Conservation (phyloP, 2,888 invertebrate species). For the Saturnia pavonia region DNA sequence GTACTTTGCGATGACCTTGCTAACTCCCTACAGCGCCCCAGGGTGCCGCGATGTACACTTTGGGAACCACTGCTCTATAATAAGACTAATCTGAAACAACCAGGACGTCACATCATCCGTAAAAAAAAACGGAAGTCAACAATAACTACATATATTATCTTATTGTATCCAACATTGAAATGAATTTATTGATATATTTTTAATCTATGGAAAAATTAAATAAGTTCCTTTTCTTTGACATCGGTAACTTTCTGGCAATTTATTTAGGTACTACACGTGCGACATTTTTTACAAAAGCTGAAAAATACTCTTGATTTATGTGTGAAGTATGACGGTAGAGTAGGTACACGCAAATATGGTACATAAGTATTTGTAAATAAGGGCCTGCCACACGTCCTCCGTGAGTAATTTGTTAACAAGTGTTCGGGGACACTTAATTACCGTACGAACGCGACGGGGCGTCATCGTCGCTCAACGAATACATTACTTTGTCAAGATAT, state of each 20-base stretch:
- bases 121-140: no score
- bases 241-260: neutral
- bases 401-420: slow-evolving; percentile 78
- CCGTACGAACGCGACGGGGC: slow-evolving; percentile 61
- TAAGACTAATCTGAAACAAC: no score
- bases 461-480: slow-evolving; percentile 64
- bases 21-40: no score
- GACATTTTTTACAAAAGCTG: neutral
- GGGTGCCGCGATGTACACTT: no score
- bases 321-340: neutral
- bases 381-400: slow-evolving; percentile 58
- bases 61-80: no score
- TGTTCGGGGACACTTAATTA: slow-evolving; percentile 72
- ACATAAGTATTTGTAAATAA: slow-evolving; percentile 57
- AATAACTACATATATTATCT: no score
- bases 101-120: no score
- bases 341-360: neutral
- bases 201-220: neutral
- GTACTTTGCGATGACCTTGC: no score
- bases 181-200: neutral
- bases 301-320: slow-evolving; percentile 1
- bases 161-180: no score
- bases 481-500: slow-evolving; percentile 63
- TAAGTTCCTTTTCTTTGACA: neutral
- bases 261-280: neutral